Conservation (phyloP, 1,140 invertebrate species). For the Drosophila santomea region DNA sequence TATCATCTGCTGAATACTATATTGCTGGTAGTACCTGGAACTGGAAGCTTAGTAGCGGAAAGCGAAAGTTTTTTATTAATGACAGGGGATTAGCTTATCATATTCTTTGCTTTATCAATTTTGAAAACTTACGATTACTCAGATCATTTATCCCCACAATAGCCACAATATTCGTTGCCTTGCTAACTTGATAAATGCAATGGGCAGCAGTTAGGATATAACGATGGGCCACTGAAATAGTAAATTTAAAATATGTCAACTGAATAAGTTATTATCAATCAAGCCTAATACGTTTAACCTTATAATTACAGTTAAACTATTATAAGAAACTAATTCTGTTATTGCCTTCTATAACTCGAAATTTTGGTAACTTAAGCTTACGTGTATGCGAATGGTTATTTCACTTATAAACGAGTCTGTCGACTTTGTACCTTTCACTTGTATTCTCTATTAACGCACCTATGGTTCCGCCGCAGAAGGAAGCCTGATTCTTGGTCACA, state of each 20-base stretch:
- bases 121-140: slow-evolving; percentile 50
- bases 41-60: slow-evolving; percentile 39
- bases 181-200: slow-evolving; percentile 33
- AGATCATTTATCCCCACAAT: slow-evolving; percentile 64
- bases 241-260: not conserved
- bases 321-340: too few species aligned
- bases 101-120: too few species aligned
- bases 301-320: too few species aligned
- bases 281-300: too few species aligned
- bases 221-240: slow-evolving; percentile 58
- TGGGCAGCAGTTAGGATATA: slow-evolving; percentile 72
- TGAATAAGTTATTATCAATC: too few species aligned
- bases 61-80: not conserved
- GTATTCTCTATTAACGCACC: slow-evolving; percentile 36
- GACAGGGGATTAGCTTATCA: not conserved
- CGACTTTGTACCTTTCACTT: too few species aligned
- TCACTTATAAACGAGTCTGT: too few species aligned
- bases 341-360: too few species aligned
- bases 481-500: slow-evolving; percentile 7
- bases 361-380: too few species aligned
- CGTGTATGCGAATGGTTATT: not conserved
- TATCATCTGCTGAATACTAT: slow-evolving; percentile 54
- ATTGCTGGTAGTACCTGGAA: slow-evolving; percentile 58
- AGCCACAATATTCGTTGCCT: slow-evolving; percentile 50
- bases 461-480: slow-evolving; percentile 69